Evolutionary conservation across 2,888 invertebrate species (phyloP), one percentile per base, ranked within the genome.

Genomic region (Gymnoscelis rufifasciata): DNA sequence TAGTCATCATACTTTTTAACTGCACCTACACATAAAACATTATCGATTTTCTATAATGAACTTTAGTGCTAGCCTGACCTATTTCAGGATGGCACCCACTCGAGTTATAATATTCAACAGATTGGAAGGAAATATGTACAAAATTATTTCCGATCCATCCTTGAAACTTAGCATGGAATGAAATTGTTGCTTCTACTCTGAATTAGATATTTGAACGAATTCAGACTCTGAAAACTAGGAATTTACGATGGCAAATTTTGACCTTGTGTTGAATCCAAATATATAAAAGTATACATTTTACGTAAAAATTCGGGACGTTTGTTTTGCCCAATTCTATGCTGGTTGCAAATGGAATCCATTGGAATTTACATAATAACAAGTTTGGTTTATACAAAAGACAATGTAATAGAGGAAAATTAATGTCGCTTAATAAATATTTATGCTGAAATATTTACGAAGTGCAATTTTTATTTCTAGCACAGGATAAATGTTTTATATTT

Each of bases 21-120:
- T 35, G 35, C 35, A 35, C 19, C 35, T 11, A 23, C 35, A 19
- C 19, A 35, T 35, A 19, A 35, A 35, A 23, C 15, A 11, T 35
- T 19, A 35, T 35, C 35, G 35, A 35, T 35, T 35, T 35, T 35
- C 35, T 35, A 35, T 35, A 35, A 35, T 11, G 15, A 23, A 15
- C 15, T 35, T 35, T 23, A 35, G 11, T 19, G 26, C 26, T 26
- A 7, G 19, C 7, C 35, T 23, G 35, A 35, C 35, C 35, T 35
- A 23, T 35, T 35, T 23, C 19, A 19, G 35, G 19, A 23, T 35
- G 35, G 35, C 15, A n/a, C 19, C 19, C 15, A 7, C 31, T 15
- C 8, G 5, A 7, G 10, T n/a, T 15, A 35, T 19, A 15, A 33
- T 15, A 15, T 33, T 33, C 19, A 23, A 11, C 10, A 10, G 11